Percentiles rank a stretch among this genome's conserved stretches.
Evolutionary conservation across 30 jellyfish, hydroid and myxozoan genomes (phyloP).

Genomic region (Phacellophora camtschatica): DNA sequence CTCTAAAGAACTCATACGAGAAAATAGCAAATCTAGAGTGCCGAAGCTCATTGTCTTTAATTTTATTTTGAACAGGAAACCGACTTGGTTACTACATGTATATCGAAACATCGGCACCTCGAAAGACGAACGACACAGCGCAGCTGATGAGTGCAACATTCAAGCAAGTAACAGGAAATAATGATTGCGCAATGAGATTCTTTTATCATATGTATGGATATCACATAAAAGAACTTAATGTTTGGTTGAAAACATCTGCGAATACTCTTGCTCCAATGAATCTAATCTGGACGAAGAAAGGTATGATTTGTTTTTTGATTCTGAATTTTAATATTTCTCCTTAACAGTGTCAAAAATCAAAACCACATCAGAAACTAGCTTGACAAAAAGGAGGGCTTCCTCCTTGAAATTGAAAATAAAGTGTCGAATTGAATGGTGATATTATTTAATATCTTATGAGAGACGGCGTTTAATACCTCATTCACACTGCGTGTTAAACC

Average conservation of each 20-base stretch:
- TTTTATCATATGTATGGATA: slow-evolving; percentile 94
- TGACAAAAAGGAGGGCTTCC: no score
- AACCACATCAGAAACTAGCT: no score
- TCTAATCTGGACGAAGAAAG: slow-evolving; percentile 80
- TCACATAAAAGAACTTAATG: slow-evolving; percentile 75
- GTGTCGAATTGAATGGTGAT: no score
- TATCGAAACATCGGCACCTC: slow-evolving; percentile 63
- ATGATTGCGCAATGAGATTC: slow-evolving; percentile 81
- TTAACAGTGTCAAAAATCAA: no score
- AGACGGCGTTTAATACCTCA: no score
- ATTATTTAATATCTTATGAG: no score
- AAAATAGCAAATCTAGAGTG: no score
- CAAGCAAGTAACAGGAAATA: slow-evolving; percentile 62
- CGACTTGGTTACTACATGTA: slow-evolving; percentile 66
- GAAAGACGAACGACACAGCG: slow-evolving; percentile 89
- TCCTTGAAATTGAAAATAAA: no score
- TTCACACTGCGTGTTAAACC: no score
- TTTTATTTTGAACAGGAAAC: slow-evolving; percentile 53
- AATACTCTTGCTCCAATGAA: slow-evolving; percentile 72
- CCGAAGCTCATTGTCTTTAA: background rate
- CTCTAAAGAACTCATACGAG: no score
- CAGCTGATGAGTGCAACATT: slow-evolving; percentile 84
- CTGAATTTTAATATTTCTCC: no score
- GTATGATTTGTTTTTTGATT: slow-evolving; percentile 37
- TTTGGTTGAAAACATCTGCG: slow-evolving; percentile 71